Evolutionary conservation across 2,888 invertebrate species (phyloP), one percentile per base, ranked within the genome.

Genomic region (Pediacus dermestoides): DNA sequence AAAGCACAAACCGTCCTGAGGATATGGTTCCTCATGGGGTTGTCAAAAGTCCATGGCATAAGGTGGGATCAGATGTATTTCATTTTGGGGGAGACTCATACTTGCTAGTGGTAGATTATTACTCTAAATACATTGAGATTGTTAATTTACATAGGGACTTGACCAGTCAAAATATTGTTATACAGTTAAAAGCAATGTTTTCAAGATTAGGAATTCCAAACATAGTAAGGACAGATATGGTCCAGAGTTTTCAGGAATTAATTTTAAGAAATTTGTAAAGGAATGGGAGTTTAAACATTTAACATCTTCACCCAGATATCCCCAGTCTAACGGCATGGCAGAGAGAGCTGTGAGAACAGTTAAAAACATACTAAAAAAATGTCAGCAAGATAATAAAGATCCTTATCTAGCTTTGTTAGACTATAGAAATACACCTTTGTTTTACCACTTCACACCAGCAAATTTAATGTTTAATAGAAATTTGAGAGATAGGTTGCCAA

Each of bases 201-300:
- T 27, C 48, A 10, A 11, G 39, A 25, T 40, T 48, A 28, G 53
- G 48, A 16, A 53, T 53, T 12, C 48, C 51, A 14, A 32, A 30
- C 30, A 30, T 30, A 30, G 35, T 30, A 25, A 33, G 9, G 13
- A 21, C n/a, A 3, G 31, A 21, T 27, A 26, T 25, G 25, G 25
- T 6, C 15, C 34, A 8, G 11, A 25, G n/a, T 34, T 34, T 34
- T 12, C 4, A 3, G 7, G 8, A 12, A 3, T 4, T 4, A 7
- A 15, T 12, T 34, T 34, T 25, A 25, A 25, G 26, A 14, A 26
- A 3, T 34, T 34, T 26, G 4, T 4, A 2, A 4, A 15, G 6
- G 2, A 35, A 16, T 35, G 27, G 27, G 16, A 35, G 12, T 27
- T 35, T 27, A n/a, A 35, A 14, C 7, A 27, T 11, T 14, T 27